Percentiles rank a stretch among this genome's conserved stretches.
Evolutionary conservation across 2,797 vertebrate genomes (phyloP).

Genomic region (Neosalanx taihuensis): DNA sequence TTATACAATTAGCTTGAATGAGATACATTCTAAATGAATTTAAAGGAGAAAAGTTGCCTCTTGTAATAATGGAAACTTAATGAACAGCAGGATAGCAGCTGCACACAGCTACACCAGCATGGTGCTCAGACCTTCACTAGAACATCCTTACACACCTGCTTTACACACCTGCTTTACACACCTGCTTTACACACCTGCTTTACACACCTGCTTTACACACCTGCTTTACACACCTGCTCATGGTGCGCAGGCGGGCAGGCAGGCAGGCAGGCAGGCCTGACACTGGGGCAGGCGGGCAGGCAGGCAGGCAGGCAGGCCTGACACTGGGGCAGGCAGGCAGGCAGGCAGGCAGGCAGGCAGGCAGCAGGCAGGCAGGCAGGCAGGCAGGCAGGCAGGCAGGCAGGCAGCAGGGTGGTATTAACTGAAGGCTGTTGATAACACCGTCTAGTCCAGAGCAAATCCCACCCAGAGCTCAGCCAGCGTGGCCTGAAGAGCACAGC

Average conservation of each 20-base stretch:
- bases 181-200: no score
- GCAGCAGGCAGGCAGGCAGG: slow-evolving; percentile 41
- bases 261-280: slow-evolving; percentile 48
- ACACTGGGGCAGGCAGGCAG: slow-evolving; percentile 32
- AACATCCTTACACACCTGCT: slow-evolving; percentile 48
- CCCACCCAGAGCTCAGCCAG: slow-evolving; percentile 58
- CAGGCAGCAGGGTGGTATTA: slow-evolving; percentile 49
- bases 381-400: no score
- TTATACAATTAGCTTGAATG: slow-evolving; percentile 80
- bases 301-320: slow-evolving; percentile 45
- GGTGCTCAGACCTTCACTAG: slow-evolving; percentile 60
- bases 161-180: no score
- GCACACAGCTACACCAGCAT: slow-evolving; percentile 46
- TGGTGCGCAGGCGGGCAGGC: no score
- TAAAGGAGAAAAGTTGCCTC: slow-evolving; percentile 80
- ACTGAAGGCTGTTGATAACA: slow-evolving; percentile 69
- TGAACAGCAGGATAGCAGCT: slow-evolving; percentile 71
- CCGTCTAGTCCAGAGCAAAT: slow-evolving; percentile 67
- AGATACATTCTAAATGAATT: slow-evolving; percentile 78
- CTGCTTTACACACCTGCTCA: no score
- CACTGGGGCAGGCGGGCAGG: slow-evolving; percentile 30
- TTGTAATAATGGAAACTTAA: slow-evolving; percentile 74
- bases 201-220: no score
- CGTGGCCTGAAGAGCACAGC: slow-evolving; percentile 55
- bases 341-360: background rate